Conservation (phyloP, 2,113 vertebrate genomes). For the Microtus richardsoni region DNA sequence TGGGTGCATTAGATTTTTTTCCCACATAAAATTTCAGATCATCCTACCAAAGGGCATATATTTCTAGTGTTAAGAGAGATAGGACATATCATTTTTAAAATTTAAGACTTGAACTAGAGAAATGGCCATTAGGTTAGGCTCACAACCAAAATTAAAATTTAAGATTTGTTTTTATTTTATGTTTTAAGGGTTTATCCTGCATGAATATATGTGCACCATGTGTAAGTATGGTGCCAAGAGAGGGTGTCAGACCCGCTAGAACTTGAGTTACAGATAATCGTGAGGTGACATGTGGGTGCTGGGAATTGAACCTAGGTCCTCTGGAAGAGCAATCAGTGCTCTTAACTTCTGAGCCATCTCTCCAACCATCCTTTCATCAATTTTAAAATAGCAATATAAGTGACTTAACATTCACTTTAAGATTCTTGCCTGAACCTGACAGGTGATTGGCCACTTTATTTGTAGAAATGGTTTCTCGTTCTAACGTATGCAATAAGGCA, state of each 20-base stretch:
- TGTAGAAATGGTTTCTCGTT: slow-evolving; percentile 28
- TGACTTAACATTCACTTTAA: slow-evolving; percentile 39
- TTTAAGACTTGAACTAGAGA: too few species aligned
- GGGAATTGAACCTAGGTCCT: too few species aligned
- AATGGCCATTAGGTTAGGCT: too few species aligned
- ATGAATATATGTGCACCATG: background rate
- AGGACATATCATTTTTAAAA: too few species aligned
- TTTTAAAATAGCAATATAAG: slow-evolving; percentile 48
- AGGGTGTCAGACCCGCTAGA: background rate
- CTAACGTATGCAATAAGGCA: slow-evolving; percentile 35
- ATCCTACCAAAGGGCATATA: background rate
- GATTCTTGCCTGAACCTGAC: background rate
- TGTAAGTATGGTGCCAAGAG: background rate
- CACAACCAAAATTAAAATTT: too few species aligned
- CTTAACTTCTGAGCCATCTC: too few species aligned
- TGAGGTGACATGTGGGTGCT: background rate
- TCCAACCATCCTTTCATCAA: background rate
- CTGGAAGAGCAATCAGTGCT: too few species aligned
- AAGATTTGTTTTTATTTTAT: background rate
- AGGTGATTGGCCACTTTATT: slow-evolving; percentile 29
- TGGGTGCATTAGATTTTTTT: background rate
- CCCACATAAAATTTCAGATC: background rate
- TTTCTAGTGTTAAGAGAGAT: background rate
- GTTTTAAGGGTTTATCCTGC: background rate
- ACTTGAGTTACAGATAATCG: background rate